phyloP scores from a whole-genome alignment of 2,888 invertebrate species.

The Neoascia interrupta region DNA sequence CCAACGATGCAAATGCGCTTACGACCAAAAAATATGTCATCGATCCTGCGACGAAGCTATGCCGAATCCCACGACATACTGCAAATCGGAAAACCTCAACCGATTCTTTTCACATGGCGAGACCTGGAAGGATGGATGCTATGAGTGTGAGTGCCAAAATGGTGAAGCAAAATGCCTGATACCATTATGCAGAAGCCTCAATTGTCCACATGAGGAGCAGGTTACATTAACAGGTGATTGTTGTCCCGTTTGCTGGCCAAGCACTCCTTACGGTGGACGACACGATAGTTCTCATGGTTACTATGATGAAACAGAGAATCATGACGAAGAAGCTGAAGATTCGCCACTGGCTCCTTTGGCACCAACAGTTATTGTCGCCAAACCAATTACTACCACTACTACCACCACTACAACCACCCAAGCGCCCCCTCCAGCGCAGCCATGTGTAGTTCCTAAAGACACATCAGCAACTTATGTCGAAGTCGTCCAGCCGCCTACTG shows the following conservation, averaged over 20 bases:
- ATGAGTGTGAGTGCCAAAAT: constrained; percentile 76
- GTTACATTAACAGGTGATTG: constrained; percentile 75
- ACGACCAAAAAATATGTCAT: constrained; percentile 76
- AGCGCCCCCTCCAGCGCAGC: constrained; percentile 50
- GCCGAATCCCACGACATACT: constrained; percentile 72
- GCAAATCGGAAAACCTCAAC: constrained; percentile 75
- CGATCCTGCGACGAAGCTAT: constrained; percentile 76
- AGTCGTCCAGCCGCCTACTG: constrained; percentile 70
- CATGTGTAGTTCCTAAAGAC: constrained; percentile 54
- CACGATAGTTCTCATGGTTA: constrained; percentile 40
- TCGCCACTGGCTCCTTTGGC: constrained; percentile 25
- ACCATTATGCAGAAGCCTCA: constrained; percentile 75
- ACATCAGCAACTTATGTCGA: constrained; percentile 72
- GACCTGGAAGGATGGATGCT: constrained; percentile 77
- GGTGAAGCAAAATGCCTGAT: constrained; percentile 76
- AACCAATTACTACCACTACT: constrained; percentile 11
- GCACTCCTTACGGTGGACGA: constrained; percentile 55
- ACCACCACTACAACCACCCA: constrained; percentile 45
- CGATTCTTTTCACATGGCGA: constrained; percentile 76
- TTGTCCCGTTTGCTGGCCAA: constrained; percentile 78
- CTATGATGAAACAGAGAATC: constrained; percentile 53
- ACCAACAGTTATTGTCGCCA: constrained; percentile 20
- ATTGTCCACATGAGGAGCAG: constrained; percentile 75
- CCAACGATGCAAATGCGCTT: constrained; percentile 75
- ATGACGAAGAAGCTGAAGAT: constrained; percentile 33